phyloP scores from a whole-genome alignment of 2,797 vertebrate genomes.

The Sebastes dallii region DNA sequence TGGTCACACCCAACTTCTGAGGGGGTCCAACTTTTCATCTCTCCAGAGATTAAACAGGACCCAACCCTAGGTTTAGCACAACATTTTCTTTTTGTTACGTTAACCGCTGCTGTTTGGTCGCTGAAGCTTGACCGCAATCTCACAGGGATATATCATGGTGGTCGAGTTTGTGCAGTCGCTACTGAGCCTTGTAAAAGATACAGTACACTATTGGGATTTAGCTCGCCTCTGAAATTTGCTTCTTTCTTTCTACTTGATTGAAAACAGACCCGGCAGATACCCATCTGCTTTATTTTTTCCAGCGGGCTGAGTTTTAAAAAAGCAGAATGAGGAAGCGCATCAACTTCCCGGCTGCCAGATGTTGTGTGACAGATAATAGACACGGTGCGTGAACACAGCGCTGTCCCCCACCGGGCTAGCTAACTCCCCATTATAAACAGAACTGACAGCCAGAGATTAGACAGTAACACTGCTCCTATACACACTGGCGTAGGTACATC shows the following conservation, averaged over 20 bases:
- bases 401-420: constrained; percentile 54
- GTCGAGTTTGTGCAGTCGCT: constrained; percentile 29
- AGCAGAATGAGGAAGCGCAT: constrained; percentile 65
- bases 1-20: constrained; percentile 50
- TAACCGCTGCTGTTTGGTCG: background rate
- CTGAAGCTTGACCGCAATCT: constrained; percentile 26
- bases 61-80: constrained; percentile 49
- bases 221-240: constrained; percentile 27
- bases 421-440: constrained; percentile 69
- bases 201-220: constrained; percentile 47
- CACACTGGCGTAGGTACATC: background rate
- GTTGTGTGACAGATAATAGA: constrained; percentile 81
- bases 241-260: constrained; percentile 60
- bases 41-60: constrained; percentile 32
- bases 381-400: constrained; percentile 57
- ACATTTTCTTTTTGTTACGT: constrained; percentile 22
- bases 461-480: constrained; percentile 40
- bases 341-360: constrained; percentile 74
- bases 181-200: constrained; percentile 27
- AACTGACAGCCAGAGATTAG: constrained; percentile 73
- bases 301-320: constrained; percentile 67
- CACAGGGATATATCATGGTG: constrained; percentile 32
- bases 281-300: constrained; percentile 68
- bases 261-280: constrained; percentile 64
- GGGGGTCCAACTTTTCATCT: constrained; percentile 37